Evolutionary conservation across 1,140 invertebrate species (phyloP), one percentile per base, ranked within the genome.

Genomic region (Drosophila ananassae): DNA sequence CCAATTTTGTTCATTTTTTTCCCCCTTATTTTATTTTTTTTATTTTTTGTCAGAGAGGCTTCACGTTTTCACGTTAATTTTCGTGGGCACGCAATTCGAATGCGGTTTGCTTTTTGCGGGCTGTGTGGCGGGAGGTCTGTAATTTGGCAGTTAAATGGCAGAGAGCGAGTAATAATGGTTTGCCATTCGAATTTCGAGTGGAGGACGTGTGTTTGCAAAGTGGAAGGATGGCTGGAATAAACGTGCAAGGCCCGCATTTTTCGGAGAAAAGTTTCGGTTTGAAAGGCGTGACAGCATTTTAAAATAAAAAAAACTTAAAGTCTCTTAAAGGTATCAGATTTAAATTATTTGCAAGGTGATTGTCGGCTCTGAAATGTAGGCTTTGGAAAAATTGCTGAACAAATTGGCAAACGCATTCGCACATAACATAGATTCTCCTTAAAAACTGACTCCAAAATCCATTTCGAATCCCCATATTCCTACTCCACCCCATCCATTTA

Each of bases 141-240:
- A 77, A 77, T 77, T 77, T 77, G 74, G 74, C 74, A 77, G 74
- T 71, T 62, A 77, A 77, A 77, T 77, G 74, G 75, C 74, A 77
- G 74, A 68, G 62, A 75, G 75, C 61, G 73, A 59, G 72, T 66
- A 58, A 66, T 53, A 59, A 59, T 67, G 72, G 62, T 48, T 39
- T 48, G 51, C 63, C 63, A 69, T 50, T 69, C 66, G 63, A 69
- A 67, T 68, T 55, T 30, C 13, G 30, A 68, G 48, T 68, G 63
- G 62, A 37, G 63, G 17, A 60, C 28, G 57, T 37, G 60, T 52
- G 48, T 47, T 32, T 52, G 58, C 58, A 32, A 51, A 30, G 25
- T 62, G 46, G 21, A 51, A 62, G 50, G 17, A 32, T 32, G 21
- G 9, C 28, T 21, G 34, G 22, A 32, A 63, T 21, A 44, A 44